A percentile compares a stretch with the other conserved stretches of the same genome.
These are phyloP conservation scores for Pangasius djambal DNA, from an alignment of 2,797 vertebrate genomes.

Conservation along the genomic window DNA sequence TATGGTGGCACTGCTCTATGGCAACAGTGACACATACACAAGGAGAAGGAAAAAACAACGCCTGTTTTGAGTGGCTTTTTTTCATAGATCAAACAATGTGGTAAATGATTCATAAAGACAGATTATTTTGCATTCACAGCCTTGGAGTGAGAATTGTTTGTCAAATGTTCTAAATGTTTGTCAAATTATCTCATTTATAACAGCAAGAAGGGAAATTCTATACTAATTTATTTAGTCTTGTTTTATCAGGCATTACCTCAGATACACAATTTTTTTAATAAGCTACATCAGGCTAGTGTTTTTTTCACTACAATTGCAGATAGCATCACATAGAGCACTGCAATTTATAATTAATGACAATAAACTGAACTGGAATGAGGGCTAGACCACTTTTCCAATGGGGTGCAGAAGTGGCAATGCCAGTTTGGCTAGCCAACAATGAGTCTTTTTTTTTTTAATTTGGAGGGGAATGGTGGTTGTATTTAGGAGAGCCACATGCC, in stretches of 20 bases:
- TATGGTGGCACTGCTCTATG: conserved; percentile 72
- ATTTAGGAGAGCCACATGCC: conserved; percentile 61
- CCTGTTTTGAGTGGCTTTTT: conserved; percentile 62
- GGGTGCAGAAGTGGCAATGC: conserved; percentile 36
- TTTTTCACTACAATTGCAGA: background rate
- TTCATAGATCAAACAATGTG: conserved; percentile 71
- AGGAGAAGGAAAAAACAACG: conserved; percentile 62
- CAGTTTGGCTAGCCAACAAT: conserved; percentile 41
- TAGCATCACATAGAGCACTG: background rate
- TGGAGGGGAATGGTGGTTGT: conserved; percentile 37
- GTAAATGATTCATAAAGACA: conserved; percentile 77
- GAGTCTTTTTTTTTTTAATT: conserved; percentile 28
- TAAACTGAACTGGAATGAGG: conserved; percentile 44
- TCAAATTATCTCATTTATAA: conserved; percentile 22
- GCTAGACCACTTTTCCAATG: conserved; percentile 24
- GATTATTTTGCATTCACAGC: conserved; percentile 69
- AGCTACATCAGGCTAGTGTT: background rate
- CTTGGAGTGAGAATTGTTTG: conserved; percentile 68
- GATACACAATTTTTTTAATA: background rate
- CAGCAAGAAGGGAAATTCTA: background rate
- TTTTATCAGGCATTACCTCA: background rate
- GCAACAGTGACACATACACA: conserved; percentile 70
- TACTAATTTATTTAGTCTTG: background rate
- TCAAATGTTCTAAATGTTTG: conserved; percentile 62
- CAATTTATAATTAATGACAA: conserved; percentile 46